Base-by-base conservation (phyloP, 2,888 invertebrate species). In the Clitarchus hookeri region DNA sequence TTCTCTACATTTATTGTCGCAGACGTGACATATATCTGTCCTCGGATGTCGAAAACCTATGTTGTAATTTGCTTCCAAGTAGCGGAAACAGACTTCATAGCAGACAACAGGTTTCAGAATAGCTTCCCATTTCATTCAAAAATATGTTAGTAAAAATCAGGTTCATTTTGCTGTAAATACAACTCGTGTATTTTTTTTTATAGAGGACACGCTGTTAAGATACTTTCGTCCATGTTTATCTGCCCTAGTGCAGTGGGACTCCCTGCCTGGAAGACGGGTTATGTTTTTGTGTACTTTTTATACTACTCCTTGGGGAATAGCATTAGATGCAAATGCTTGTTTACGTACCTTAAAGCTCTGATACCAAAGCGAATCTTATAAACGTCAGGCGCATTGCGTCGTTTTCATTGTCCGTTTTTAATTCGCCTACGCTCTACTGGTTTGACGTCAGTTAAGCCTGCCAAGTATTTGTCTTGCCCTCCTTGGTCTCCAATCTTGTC, bases 291-390 rank as follows among this genome's bases (percentile, higher is more conserved):
- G 13, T 26, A 79, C 79, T 79, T 79, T 25, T 12, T 12, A 4
- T 8, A 79, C 79, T 26, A 79, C 13, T 6, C 23, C 79, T 27
- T 79, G 26, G 13, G 79, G 79, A 23, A 79, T 13, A 19, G 26
- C 26, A 26, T 79, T 79, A 19, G 79, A 79, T 25, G 79, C 79
- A 79, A 79, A 79, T 4, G 79, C 79, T 79, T 79, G 25, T 79
- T 79, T 16, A 79, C 79, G 23, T n/a, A 79, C 27, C 27, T n/a
- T 4, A 25, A 79, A 26, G 25, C 26, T 79, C 23, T 27, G 13
- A 3, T 25, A 12, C 79, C 79, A 79, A 23, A 26, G 27, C 79
- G 25, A 26, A 79, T 26, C 8, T 79, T 16, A 79, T 26, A 79
- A 9, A 79, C 0, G 16, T 48, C 6, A 48, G 48, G 6, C 48